Evolutionary conservation across 2,888 invertebrate genomes (phyloP).

Genomic region (Sialis lutaria): DNA sequence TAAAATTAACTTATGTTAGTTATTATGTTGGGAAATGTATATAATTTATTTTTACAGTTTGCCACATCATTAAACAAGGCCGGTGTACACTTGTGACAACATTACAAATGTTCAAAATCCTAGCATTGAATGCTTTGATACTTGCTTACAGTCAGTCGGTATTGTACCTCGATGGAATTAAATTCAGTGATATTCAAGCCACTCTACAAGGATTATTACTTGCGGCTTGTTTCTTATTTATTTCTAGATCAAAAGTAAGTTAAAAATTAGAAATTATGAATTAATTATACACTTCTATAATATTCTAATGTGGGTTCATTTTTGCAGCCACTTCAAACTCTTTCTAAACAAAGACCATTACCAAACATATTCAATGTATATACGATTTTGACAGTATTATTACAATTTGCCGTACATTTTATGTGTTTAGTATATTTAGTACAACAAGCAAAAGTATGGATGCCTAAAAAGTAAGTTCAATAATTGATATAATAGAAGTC

Average conservation of each 20-base stretch:
- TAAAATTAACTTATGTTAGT: too few species aligned
- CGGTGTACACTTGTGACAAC: slow-evolving; percentile 98
- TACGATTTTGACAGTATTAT: slow-evolving; percentile 84
- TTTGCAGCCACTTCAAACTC: slow-evolving; percentile 68
- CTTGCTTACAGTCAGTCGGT: slow-evolving; percentile 98
- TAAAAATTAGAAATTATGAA: too few species aligned
- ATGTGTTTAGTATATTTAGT: slow-evolving; percentile 78
- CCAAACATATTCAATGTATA: slow-evolving; percentile 98
- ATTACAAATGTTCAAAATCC: slow-evolving; percentile 99
- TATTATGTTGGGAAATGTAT: slow-evolving; percentile 4
- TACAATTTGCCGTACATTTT: slow-evolving; percentile 93
- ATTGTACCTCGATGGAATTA: slow-evolving; percentile 92
- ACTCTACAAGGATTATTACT: slow-evolving; percentile 90
- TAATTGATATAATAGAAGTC: neutral
- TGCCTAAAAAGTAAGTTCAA: slow-evolving; percentile 45
- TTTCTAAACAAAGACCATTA: slow-evolving; percentile 87
- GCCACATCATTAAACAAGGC: slow-evolving; percentile 98
- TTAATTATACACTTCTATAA: too few species aligned
- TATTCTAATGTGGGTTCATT: neutral
- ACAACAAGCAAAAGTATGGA: slow-evolving; percentile 52
- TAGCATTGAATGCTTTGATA: slow-evolving; percentile 93
- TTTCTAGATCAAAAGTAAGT: slow-evolving; percentile 86
- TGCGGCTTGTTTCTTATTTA: slow-evolving; percentile 95
- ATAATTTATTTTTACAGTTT: slow-evolving; percentile 47
- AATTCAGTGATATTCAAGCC: slow-evolving; percentile 94